phyloP scores from a whole-genome alignment of 2,888 invertebrate species.

The Polymixis lichenea region DNA sequence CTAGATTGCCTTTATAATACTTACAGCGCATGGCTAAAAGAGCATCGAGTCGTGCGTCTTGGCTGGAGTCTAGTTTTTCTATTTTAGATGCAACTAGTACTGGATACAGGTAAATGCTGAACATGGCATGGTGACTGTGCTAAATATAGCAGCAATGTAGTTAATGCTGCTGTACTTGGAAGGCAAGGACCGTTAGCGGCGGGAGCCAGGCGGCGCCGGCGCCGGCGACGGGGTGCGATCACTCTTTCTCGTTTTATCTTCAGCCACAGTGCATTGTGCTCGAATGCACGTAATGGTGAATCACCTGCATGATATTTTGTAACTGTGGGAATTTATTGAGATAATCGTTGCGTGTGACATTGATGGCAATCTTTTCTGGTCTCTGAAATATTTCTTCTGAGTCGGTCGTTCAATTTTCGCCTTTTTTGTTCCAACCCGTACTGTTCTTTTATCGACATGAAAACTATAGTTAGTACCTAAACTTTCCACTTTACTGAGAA shows the following conservation, averaged over 20 bases:
- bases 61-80: slow-evolving; percentile 56
- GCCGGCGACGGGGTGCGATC: slow-evolving; percentile 72
- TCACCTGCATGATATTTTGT: slow-evolving; percentile 58
- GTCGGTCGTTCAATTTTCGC: background rate
- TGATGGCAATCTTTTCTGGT: slow-evolving; percentile 15
- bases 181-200: slow-evolving; percentile 81
- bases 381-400: background rate
- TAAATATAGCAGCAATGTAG: slow-evolving; percentile 79
- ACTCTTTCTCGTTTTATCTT: slow-evolving; percentile 74
- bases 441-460: background rate
- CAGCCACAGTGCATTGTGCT: slow-evolving; percentile 54
- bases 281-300: slow-evolving; percentile 56
- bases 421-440: background rate
- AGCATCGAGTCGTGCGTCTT: slow-evolving; percentile 45
- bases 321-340: slow-evolving; percentile 46
- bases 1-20: slow-evolving; percentile 3
- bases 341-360: slow-evolving; percentile 22
- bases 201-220: slow-evolving; percentile 78
- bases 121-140: slow-evolving; percentile 68
- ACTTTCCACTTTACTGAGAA: background rate
- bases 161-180: slow-evolving; percentile 83
- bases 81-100: slow-evolving; percentile 54
- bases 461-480: no score
- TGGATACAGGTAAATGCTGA: slow-evolving; percentile 55
- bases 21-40: slow-evolving; percentile 33